Evolutionary conservation across 2,797 vertebrate genomes (phyloP), one percentile per base, ranked within the genome.

Genomic region (Arnoldichthys spilopterus): DNA sequence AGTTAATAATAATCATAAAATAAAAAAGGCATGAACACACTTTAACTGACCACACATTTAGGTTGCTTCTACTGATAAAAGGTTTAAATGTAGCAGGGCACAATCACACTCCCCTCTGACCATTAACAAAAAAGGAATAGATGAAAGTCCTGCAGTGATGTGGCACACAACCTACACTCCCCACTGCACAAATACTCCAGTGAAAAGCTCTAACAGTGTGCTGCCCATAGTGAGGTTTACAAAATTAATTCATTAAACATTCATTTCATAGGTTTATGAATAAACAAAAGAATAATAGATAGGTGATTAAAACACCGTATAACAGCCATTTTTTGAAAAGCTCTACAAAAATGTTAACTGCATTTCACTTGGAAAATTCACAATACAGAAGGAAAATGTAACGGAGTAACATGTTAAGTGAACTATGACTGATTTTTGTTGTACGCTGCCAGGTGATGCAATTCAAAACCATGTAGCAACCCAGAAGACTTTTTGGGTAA

Each of bases 141-240:
- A 62, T 61, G 58, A 61, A 61, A 28, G 15, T 61, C 58, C 58
- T 32, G 58, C 58, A 32, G 16, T 62, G 18, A 62, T 62, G 59
- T 62, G 4, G 59, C 59, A 62, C 59, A 62, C 59, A 6, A 62
- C 59, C 59, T 62, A 62, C 59, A 62, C 59, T 62, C 59, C 28
- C 59, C 59, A 62, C 59, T 20, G 30, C 16, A 62, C 59, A 62
- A 1, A 62, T 6, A 62, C 30, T 1, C 28, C 59, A 62, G 30
- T 34, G 59, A 30, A 9, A 20, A 62, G 59, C 59, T 62, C 59
- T 62, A 62, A 34, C 59, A 34, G 59, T 62, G 59, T 62, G 59
- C 59, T 28, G 24, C 1, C 3, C 28, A 18, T 13, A 26, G 11
- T 58, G 16, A 58, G 28, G 16, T 24, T 15, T 32, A 32, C 18